Base-by-base conservation (phyloP, 2,888 invertebrate genomes). In the Acanthosepion pharaonis region DNA sequence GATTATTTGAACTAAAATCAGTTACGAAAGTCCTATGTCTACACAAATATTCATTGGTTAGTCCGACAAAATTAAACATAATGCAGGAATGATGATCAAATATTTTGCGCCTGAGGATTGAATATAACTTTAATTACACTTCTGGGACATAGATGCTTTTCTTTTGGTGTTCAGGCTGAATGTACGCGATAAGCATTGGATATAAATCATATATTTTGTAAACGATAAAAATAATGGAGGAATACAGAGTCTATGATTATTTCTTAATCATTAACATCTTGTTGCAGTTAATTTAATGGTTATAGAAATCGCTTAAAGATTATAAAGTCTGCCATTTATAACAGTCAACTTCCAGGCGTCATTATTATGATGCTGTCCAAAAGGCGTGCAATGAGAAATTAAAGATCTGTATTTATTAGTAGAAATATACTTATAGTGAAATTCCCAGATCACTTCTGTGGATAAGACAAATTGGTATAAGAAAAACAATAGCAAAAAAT, bases 41-140 rank as follows among this genome's bases (percentile, higher is more conserved):
- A 33, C 78, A 11, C n/a, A 78, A 33, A 78, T 23, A 33, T 0
- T 28, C 78, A 28, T 28, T 78, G 78, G 11, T 33, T 78, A 23
- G 18, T 1, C 78, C 33, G 78, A 18, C 78, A n/a, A 9, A 78
- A 78, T 78, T 33, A 78, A 33, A 78, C 78, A 78, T 78, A 78
- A 78, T 28, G 25, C 11, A 28, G 9, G 11, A n/a, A 28, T 78
- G 78, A 78, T 78, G 78, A 78, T 78, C 78, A 78, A 78, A 78
- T 78, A 25, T 78, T 78, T 28, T 1, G 28, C n/a, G 78, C 25
- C 78, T 6, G 78, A 78, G 78, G 78, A 78, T 0, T n/a, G n/a
- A 28, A 28, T 78, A 78, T 78, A 78, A 78, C 78, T 78, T 78
- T 78, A n/a, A 78, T 78, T n/a, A 78, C 78, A 78, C n/a, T 78